A percentile compares a stretch with the other conserved stretches of the same genome.
Conservation (phyloP, 2,888 invertebrate species). For the Sarcophaga rosellei region DNA sequence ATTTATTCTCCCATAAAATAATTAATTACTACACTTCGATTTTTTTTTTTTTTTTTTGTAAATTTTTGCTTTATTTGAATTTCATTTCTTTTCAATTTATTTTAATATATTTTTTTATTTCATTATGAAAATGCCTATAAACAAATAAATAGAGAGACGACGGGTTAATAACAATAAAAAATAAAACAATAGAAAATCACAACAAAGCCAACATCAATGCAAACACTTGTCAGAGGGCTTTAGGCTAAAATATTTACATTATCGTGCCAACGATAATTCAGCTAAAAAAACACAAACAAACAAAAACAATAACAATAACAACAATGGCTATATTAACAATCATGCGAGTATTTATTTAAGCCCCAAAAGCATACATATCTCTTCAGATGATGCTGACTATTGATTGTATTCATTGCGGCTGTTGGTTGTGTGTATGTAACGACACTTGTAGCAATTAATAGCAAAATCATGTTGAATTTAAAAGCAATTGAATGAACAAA, state of each 20-base stretch:
- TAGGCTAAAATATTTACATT: slow-evolving; percentile 23
- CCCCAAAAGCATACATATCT: slow-evolving; percentile 27
- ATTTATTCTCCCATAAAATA: too few species aligned
- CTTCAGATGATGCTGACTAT: slow-evolving; percentile 3
- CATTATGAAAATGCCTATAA: neutral
- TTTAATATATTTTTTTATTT: neutral
- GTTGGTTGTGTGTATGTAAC: neutral
- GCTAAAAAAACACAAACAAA: slow-evolving; percentile 23
- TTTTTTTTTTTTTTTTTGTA: neutral
- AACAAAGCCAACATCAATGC: neutral
- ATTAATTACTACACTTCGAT: neutral
- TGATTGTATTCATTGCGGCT: neutral
- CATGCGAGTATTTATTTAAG: slow-evolving; percentile 6
- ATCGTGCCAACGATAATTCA: slow-evolving; percentile 16
- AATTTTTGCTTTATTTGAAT: neutral
- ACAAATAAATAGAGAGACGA: neutral
- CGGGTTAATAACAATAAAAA: neutral
- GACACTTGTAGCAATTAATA: slow-evolving; percentile 61
- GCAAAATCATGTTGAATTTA: slow-evolving; percentile 61
- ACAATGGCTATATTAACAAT: neutral
- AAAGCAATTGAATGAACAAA: slow-evolving; percentile 3
- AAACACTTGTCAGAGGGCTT: slow-evolving; percentile 28
- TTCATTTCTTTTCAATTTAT: slow-evolving; percentile 8
- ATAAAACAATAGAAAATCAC: neutral
- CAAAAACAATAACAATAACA: slow-evolving; percentile 1